These are phyloP conservation scores for Flabesymbios commensalis DNA, from an alignment of 2,888 invertebrate species.

Conservation along the genomic window DNA sequence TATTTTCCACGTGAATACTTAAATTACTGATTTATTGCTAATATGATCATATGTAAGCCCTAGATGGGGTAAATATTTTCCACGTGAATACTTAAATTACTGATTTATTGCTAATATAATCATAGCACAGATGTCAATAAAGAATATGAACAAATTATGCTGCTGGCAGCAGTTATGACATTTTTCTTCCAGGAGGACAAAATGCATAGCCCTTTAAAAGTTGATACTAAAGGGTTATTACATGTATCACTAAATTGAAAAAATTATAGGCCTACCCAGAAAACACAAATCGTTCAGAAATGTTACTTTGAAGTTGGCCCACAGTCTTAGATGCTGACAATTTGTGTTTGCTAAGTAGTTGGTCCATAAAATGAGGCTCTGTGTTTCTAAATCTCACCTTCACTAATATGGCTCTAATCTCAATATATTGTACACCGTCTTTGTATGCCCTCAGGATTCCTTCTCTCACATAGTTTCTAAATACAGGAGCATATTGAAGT, in stretches of 20 bases:
- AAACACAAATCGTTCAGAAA: background rate
- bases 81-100: no score
- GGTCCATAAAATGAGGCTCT: no score
- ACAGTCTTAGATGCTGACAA: no score
- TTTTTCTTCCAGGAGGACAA: no score
- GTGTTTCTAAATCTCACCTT: constrained; percentile 35
- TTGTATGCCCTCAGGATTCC: constrained; percentile 42
- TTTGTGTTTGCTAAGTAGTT: no score
- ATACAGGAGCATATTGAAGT: constrained; percentile 45
- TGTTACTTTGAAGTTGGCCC: background rate
- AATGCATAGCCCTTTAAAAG: no score
- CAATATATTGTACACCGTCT: constrained; percentile 56
- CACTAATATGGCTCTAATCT: constrained; percentile 44
- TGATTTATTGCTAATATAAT: background rate
- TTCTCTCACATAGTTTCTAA: constrained; percentile 45
- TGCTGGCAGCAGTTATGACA: no score
- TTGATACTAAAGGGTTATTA: no score
- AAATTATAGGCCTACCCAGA: no score
- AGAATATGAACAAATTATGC: no score
- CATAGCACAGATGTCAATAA: no score
- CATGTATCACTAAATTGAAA: background rate
- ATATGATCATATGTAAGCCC: background rate
- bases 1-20: no score
- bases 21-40: background rate
- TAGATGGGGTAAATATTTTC: background rate